Evolutionary conservation across 2,113 vertebrate genomes (phyloP).

Genomic region (Callocephalon fimbriatum): DNA sequence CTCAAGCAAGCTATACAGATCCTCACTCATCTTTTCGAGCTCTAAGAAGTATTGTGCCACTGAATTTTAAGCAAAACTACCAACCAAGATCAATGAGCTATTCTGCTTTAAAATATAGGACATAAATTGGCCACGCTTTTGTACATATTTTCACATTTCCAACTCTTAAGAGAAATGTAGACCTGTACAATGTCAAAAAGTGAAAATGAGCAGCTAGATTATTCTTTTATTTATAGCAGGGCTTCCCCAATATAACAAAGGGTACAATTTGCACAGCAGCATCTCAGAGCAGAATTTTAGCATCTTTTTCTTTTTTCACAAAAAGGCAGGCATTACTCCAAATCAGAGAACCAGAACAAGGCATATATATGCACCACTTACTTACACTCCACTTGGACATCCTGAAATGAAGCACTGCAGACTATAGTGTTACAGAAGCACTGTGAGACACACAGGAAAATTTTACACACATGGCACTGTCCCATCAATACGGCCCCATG

Average conservation of each 20-base stretch:
- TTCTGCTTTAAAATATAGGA: constrained; percentile 53
- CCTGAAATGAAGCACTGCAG: background rate
- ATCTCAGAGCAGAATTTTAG: background rate
- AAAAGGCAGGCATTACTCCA: background rate
- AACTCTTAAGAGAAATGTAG: background rate
- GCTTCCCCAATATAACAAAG: background rate
- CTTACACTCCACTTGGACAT: background rate
- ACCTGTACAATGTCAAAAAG: background rate
- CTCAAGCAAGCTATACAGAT: background rate
- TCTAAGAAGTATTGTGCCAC: background rate
- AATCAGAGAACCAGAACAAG: background rate
- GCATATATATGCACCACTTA: rapidly evolving
- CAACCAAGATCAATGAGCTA: constrained; percentile 24
- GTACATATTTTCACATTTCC: background rate
- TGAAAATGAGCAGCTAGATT: background rate
- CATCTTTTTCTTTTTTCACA: background rate
- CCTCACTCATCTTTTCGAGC: constrained; percentile 2
- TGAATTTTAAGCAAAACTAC: constrained; percentile 48
- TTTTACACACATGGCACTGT: rapidly evolving
- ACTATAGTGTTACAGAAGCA: background rate
- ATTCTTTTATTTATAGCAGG: background rate
- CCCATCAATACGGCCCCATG: rapidly evolving
- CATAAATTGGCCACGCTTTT: background rate
- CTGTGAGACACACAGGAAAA: background rate
- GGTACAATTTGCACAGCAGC: background rate